These are phyloP conservation scores for Eurois occulta DNA, from an alignment of 2,888 invertebrate genomes.

Conservation along the genomic window DNA sequence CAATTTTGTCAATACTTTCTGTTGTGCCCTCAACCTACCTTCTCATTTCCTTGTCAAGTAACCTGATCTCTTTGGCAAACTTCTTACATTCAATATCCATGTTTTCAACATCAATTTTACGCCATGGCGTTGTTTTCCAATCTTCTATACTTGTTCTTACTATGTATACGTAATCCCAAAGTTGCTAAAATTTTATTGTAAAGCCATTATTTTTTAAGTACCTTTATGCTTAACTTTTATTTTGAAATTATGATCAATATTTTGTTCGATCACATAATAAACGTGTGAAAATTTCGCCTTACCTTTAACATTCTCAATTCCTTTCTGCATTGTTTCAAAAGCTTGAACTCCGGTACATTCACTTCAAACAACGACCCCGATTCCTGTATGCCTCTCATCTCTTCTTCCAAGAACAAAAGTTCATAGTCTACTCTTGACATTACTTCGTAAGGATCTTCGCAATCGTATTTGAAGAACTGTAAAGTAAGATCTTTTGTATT, in stretches of 20 bases:
- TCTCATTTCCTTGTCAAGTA: conserved; percentile 98
- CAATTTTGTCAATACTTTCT: neutral
- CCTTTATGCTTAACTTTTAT: neutral
- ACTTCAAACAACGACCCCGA: conserved; percentile 99
- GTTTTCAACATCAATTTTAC: conserved; percentile 98
- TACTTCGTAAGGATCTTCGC: conserved; percentile 93
- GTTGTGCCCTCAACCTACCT: conserved; percentile 74
- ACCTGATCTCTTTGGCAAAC: conserved; percentile 97
- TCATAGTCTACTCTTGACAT: conserved; percentile 95
- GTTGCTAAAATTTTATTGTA: conserved; percentile 91
- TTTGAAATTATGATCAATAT: neutral
- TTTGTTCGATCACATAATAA: neutral
- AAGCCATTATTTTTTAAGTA: neutral
- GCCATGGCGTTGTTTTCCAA: conserved; percentile 99
- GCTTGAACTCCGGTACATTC: conserved; percentile 97
- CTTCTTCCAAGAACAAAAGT: conserved; percentile 94
- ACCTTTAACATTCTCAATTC: conserved; percentile 97
- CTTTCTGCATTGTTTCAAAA: conserved; percentile 97
- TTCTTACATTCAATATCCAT: conserved; percentile 99
- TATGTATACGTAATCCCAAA: conserved; percentile 98
- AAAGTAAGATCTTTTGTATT: conserved; percentile 35
- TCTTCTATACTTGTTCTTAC: conserved; percentile 98
- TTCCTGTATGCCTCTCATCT: conserved; percentile 96
- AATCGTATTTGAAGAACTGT: conserved; percentile 93
- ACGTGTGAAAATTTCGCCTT: conserved; percentile 14